A percentile compares a stretch with the other conserved stretches of the same genome.
Evolutionary conservation across 2,113 vertebrate genomes (phyloP).

Genomic region (Stomatorhinus ivindoensis): DNA sequence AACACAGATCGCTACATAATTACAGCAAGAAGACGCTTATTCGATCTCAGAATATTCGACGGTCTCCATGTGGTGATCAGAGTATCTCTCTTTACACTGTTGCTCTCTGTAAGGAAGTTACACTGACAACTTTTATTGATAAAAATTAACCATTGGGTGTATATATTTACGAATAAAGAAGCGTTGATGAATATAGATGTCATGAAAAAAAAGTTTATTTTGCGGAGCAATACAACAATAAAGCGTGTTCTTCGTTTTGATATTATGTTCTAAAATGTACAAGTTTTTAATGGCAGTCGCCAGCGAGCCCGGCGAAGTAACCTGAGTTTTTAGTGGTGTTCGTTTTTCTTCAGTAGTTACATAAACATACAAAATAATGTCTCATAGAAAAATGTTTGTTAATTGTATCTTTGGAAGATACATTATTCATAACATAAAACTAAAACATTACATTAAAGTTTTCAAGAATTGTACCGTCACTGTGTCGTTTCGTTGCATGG

Average conservation of each 20-base stretch:
- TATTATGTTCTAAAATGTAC: not conserved
- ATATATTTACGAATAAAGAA: constrained; percentile 1
- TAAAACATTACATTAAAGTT: constrained; percentile 25
- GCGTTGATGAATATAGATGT: not conserved
- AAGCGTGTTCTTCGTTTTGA: constrained; percentile 14
- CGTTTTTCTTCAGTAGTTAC: not conserved
- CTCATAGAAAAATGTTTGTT: constrained; percentile 52
- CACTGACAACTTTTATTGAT: not conserved
- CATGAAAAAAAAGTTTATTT: constrained; percentile 22
- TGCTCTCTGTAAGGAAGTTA: not conserved
- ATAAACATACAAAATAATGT: constrained; percentile 47
- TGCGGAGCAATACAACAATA: constrained; percentile 8
- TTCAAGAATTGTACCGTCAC: not conserved
- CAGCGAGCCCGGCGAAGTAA: not conserved
- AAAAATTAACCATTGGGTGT: not conserved
- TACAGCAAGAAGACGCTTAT: not conserved
- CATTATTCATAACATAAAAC: constrained; percentile 51
- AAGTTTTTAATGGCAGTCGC: not conserved
- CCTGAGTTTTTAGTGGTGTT: constrained; percentile 13
- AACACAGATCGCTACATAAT: not conserved
- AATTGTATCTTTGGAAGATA: constrained; percentile 25
- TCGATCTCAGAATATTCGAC: not conserved
- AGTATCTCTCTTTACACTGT: not conserved
- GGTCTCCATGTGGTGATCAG: not conserved
- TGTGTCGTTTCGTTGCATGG: constrained; percentile 47